Base-by-base conservation (phyloP, 2,113 vertebrate genomes). In the Corythoichthys haematopterus region DNA sequence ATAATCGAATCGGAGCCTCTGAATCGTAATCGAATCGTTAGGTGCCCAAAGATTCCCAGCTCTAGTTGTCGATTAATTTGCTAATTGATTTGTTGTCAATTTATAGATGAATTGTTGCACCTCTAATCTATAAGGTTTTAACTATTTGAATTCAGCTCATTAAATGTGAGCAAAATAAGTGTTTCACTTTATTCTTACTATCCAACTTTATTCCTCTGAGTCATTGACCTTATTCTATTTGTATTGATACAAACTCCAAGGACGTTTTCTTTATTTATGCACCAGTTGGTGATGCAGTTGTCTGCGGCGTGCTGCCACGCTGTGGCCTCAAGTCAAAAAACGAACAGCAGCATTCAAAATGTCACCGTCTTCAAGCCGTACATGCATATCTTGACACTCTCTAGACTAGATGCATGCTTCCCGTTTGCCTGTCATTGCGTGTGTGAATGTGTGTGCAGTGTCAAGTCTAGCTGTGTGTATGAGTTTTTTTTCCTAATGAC, bases 401-500 rank as follows among this genome's bases (percentile, higher is more conserved):
- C 63, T 71, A 66, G 62, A 74, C 63, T 71, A 66, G 62, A 74
- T 70, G 69, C 77, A 67, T 62, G 72, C 69, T 69, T 64, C 65
- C 65, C 50, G 66, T 71, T 51, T 61, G 57, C 36, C 51, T 83
- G 72, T 72, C 62, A 76, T 59, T 77, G 53, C 73, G 53, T 38
- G 64, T 56, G 47, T 74, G 73, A 64, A 72, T 65, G 69, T 68
- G 47, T 47, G 51, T 51, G 38, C 50, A 58, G 67, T 80, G 78
- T 77, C 58, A 72, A 59, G 68, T 63, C 67, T 52, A 77, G 66
- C 60, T 12, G 64, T 72, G 72, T 57, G 73, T 75, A 70, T 75
- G 71, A 1, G 4, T 36, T 52, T 47, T 66, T 74, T 75, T 77
- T 79, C 81, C 84, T 91, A 89, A 91, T 89, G 78, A 80, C 86